Evolutionary conservation across 2,113 vertebrate genomes (phyloP).

Genomic region (Cyprinodon brontotheroides): DNA sequence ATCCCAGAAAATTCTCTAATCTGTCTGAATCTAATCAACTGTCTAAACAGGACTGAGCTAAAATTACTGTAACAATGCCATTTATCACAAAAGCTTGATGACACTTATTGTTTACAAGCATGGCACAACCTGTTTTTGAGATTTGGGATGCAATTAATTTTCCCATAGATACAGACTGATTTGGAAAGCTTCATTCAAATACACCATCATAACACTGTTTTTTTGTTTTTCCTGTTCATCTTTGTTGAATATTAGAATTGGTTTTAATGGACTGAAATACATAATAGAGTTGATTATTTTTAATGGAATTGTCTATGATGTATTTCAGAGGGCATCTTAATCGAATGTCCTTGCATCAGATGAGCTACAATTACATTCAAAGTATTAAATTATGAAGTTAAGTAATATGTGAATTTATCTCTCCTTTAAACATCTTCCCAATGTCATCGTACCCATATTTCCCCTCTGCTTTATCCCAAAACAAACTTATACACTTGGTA

Average conservation of each 20-base stretch:
- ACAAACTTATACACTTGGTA: slow-evolving; percentile 50
- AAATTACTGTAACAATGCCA: background rate
- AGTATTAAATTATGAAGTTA: slow-evolving; percentile 6
- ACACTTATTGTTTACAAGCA: too few relatives aligned
- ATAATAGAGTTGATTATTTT: background rate
- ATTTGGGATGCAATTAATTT: background rate
- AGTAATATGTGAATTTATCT: slow-evolving; percentile 11
- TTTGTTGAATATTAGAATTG: background rate
- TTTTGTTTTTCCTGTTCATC: background rate
- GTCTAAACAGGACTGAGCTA: background rate
- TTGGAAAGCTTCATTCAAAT: background rate
- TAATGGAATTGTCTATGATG: background rate
- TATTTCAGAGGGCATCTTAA: background rate
- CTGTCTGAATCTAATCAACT: background rate
- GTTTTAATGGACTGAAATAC: background rate
- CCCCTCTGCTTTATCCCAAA: slow-evolving; percentile 1
- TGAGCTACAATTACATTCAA: background rate
- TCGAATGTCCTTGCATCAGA: background rate
- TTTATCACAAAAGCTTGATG: background rate
- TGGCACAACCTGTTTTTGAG: too few relatives aligned
- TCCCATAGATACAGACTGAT: background rate
- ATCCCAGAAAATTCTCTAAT: background rate
- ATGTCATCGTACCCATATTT: slow-evolving; percentile 5
- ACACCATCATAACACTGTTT: background rate
- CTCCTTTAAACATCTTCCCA: slow-evolving; percentile 15